Percentiles rank a stretch among this genome's conserved stretches.
Evolutionary conservation across 1,140 invertebrate species (phyloP).

Genomic region (Calliopsis andreniformis): DNA sequence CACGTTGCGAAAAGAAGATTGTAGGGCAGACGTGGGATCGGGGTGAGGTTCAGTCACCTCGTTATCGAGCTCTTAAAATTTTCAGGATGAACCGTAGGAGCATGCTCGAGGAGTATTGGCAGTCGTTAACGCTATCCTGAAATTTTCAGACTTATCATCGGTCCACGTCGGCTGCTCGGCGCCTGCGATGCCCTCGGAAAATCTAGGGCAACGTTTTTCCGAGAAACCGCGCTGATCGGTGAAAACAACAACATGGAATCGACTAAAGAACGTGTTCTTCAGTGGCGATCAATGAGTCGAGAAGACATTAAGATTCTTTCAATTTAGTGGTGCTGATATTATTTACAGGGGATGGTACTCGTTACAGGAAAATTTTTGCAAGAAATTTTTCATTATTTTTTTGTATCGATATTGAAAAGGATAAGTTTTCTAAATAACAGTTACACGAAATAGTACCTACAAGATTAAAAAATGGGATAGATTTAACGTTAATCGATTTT

Average conservation of each 20-base stretch:
- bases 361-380: too few species aligned
- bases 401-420: too few species aligned
- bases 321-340: too few species aligned
- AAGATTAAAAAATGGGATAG: too few species aligned
- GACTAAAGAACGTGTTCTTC: not conserved
- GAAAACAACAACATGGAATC: not conserved
- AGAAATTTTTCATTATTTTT: too few species aligned
- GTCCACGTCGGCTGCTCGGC: constrained; percentile 12
- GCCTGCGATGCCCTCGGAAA: not conserved
- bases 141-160: constrained; percentile 52
- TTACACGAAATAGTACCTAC: too few species aligned
- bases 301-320: not conserved
- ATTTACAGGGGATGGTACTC: too few species aligned
- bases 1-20: constrained; percentile 15
- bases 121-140: constrained; percentile 65
- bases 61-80: constrained; percentile 71
- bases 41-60: constrained; percentile 61
- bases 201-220: constrained; percentile 35
- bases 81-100: constrained; percentile 56
- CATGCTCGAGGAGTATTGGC: constrained; percentile 39
- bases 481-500: too few species aligned
- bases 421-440: too few species aligned
- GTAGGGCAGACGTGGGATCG: constrained; percentile 16
- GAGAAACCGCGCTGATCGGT: not conserved
- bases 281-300: not conserved